Evolutionary conservation across 2,113 vertebrate species (phyloP).

Genomic region (Petromus typicus): DNA sequence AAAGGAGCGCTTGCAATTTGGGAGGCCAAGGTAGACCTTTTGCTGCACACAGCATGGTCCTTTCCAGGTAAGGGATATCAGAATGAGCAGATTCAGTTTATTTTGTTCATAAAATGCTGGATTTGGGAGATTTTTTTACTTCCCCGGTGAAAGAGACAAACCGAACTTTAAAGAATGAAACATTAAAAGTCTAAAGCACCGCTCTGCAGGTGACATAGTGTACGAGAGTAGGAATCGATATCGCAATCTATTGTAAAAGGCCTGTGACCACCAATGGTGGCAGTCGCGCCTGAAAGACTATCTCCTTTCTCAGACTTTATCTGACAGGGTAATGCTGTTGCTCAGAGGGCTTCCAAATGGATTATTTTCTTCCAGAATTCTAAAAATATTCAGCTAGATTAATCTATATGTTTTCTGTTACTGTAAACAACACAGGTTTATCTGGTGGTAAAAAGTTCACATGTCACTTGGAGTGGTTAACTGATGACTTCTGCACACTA

Average conservation of each 20-base stretch:
- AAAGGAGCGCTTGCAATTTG: background rate
- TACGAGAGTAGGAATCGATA: conserved; percentile 5
- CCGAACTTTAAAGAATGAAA: background rate
- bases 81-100: conserved; percentile 34
- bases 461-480: background rate
- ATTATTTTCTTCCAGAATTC: conserved; percentile 23
- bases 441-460: background rate
- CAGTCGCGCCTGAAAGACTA: conserved; percentile 40
- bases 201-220: conserved; percentile 47
- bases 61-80: background rate
- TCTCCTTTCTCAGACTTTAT: conserved; percentile 44
- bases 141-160: conserved; percentile 59
- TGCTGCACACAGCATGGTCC: background rate
- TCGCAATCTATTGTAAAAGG: background rate
- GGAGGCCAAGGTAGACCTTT: background rate
- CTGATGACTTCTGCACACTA: background rate
- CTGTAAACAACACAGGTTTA: background rate
- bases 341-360: conserved; percentile 46
- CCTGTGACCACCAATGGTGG: conserved; percentile 56
- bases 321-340: conserved; percentile 46
- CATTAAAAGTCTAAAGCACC: conserved; percentile 51
- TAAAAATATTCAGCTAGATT: conserved; percentile 65
- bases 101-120: background rate
- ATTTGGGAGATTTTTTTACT: background rate
- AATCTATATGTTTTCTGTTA: conserved; percentile 41